These are phyloP conservation scores for Carcina quercana DNA, from an alignment of 2,888 invertebrate species.

Conservation along the genomic window DNA sequence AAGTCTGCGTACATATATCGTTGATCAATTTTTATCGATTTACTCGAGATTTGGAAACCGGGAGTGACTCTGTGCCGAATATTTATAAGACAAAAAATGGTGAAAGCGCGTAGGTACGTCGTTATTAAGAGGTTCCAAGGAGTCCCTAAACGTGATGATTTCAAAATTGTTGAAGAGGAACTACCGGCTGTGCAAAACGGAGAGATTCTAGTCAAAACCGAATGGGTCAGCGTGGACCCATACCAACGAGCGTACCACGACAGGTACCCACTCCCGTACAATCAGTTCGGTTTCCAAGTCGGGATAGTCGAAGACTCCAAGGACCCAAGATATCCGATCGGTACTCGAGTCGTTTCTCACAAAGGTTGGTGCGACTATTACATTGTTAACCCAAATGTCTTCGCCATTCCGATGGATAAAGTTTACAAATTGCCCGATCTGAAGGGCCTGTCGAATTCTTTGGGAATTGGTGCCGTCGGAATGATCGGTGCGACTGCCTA, in stretches of 20 bases:
- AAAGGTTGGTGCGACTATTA: conserved; percentile 80
- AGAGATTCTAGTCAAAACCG: conserved; percentile 44
- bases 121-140: conserved; percentile 72
- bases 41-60: background rate
- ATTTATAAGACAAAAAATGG: conserved; percentile 44
- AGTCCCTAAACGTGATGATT: conserved; percentile 72
- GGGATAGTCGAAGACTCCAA: conserved; percentile 74
- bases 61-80: background rate
- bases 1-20: background rate
- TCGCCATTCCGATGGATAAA: conserved; percentile 15
- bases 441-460: conserved; percentile 62
- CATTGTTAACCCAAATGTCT: conserved; percentile 17
- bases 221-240: conserved; percentile 42
- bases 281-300: conserved; percentile 29
- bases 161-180: conserved; percentile 75
- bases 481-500: conserved; percentile 83
- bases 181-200: conserved; percentile 74
- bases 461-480: conserved; percentile 76
- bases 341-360: conserved; percentile 71
- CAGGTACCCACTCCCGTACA: conserved; percentile 19
- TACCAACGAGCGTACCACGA: conserved; percentile 32
- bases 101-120: conserved; percentile 73
- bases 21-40: background rate
- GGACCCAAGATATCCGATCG: conserved; percentile 74
- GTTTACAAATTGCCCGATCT: conserved; percentile 66